Conservation (phyloP, 2,113 vertebrate genomes). For the Mohoua ochrocephala region DNA sequence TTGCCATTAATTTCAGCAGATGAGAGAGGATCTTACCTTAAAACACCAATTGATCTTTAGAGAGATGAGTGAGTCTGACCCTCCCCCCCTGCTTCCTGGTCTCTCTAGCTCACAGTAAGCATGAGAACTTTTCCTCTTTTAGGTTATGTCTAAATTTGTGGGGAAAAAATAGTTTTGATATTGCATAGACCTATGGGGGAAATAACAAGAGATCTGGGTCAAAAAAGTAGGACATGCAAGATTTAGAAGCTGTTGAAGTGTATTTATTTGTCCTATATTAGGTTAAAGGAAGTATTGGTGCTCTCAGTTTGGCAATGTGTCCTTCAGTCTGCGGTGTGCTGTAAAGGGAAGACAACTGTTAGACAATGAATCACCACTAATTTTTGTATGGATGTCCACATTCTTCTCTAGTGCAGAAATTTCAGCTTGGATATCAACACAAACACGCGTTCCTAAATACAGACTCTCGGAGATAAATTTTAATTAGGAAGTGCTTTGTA, state of each 20-base stretch:
- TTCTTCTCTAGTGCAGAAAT: constrained; percentile 1
- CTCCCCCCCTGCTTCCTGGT: background rate
- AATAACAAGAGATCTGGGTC: constrained; percentile 43
- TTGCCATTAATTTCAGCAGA: background rate
- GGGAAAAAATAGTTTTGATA: constrained; percentile 22
- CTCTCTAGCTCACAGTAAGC: background rate
- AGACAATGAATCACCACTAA: constrained; percentile 39
- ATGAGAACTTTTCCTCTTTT: background rate
- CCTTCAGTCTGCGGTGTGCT: constrained; percentile 28
- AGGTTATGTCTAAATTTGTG: constrained; percentile 7
- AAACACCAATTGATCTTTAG: background rate
- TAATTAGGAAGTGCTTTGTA: background rate
- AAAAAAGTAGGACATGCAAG: constrained; percentile 40
- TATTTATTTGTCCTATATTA: constrained; percentile 55
- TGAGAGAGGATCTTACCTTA: background rate
- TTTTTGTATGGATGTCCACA: constrained; percentile 38
- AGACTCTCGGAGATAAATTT: background rate
- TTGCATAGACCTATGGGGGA: background rate
- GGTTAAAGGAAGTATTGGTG: constrained; percentile 50
- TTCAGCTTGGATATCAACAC: background rate
- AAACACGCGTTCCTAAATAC: background rate
- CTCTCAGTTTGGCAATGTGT: constrained; percentile 42
- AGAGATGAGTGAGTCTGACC: background rate
- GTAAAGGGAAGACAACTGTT: constrained; percentile 31
- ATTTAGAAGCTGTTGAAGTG: constrained; percentile 43